These are phyloP conservation scores for Silvanus unidentatus DNA, from an alignment of 2,888 invertebrate species.

Conservation along the genomic window DNA sequence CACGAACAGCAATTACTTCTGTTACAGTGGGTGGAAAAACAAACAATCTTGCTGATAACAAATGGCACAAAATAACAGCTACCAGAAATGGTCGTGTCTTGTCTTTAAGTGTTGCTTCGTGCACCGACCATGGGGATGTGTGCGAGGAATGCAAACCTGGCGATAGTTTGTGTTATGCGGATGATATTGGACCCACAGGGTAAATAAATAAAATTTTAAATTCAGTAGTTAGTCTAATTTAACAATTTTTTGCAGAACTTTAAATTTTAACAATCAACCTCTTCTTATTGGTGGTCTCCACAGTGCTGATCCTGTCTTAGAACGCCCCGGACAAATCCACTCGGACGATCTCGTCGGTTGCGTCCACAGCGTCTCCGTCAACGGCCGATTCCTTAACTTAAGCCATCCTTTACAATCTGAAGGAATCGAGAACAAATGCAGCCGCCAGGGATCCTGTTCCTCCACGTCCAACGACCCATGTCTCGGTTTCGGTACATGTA, in stretches of 20 bases:
- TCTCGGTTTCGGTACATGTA: constrained; percentile 63
- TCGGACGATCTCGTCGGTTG: constrained; percentile 93
- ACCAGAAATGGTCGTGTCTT: constrained; percentile 85
- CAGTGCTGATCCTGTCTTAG: constrained; percentile 79
- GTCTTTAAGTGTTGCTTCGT: constrained; percentile 74
- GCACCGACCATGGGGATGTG: constrained; percentile 78
- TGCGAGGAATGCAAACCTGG: constrained; percentile 83
- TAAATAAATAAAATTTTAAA: constrained; percentile 56
- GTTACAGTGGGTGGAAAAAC: constrained; percentile 62
- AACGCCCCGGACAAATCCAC: constrained; percentile 83
- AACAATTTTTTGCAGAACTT: constrained; percentile 72
- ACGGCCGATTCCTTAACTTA: constrained; percentile 77
- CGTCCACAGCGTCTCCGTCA: constrained; percentile 82
- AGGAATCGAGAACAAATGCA: constrained; percentile 71
- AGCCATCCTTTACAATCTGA: constrained; percentile 68
- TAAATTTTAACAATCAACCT: constrained; percentile 86
- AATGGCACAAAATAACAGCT: constrained; percentile 88
- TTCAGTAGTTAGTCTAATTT: not conserved
- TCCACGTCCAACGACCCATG: constrained; percentile 53
- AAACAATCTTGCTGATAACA: constrained; percentile 72
- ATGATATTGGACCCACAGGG: constrained; percentile 85
- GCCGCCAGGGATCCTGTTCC: constrained; percentile 61
- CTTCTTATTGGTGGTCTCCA: constrained; percentile 79
- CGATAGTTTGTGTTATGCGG: constrained; percentile 75
- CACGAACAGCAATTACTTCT: constrained; percentile 80